phyloP scores from a whole-genome alignment of 64 coral and sea anemone species.

The Dendronephthya gigantea region DNA sequence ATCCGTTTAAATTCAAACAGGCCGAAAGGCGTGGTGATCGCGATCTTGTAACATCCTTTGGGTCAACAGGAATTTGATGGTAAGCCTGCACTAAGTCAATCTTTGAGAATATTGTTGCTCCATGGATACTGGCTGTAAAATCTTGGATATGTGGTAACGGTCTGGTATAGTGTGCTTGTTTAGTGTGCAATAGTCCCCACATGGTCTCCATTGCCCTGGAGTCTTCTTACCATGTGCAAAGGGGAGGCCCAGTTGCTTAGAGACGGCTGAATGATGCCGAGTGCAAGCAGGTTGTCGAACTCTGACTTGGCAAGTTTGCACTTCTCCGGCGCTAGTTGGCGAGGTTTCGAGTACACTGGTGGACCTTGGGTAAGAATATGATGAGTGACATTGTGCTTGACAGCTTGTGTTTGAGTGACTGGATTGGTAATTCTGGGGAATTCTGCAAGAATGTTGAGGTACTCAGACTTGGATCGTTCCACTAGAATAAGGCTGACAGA shows the following conservation, averaged over 20 bases:
- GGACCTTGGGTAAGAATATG: neutral
- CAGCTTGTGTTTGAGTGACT: neutral
- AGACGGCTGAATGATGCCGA: conserved; percentile 10
- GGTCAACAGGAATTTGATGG: neutral
- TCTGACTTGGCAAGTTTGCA: neutral
- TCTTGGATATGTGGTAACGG: conserved; percentile 1
- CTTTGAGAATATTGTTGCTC: conserved; percentile 3
- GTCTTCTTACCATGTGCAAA: conserved; percentile 8
- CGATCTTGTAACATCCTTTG: neutral
- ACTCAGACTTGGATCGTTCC: neutral
- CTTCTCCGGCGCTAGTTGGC: neutral
- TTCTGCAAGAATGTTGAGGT: neutral
- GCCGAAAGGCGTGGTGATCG: neutral
- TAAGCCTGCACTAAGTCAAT: conserved; percentile 6
- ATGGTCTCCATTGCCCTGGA: conserved; percentile 2
- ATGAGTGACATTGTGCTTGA: neutral
- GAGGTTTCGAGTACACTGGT: neutral
- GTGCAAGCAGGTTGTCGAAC: neutral
- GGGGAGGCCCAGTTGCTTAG: neutral
- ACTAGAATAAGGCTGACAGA: no score
- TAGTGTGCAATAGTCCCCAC: conserved; percentile 11
- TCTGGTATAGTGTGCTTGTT: neutral
- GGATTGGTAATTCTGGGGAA: neutral
- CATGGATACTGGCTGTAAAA: neutral
- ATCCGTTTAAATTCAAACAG: neutral